phyloP scores from a whole-genome alignment of 1,140 invertebrate species.

The Drosophila orosa region DNA sequence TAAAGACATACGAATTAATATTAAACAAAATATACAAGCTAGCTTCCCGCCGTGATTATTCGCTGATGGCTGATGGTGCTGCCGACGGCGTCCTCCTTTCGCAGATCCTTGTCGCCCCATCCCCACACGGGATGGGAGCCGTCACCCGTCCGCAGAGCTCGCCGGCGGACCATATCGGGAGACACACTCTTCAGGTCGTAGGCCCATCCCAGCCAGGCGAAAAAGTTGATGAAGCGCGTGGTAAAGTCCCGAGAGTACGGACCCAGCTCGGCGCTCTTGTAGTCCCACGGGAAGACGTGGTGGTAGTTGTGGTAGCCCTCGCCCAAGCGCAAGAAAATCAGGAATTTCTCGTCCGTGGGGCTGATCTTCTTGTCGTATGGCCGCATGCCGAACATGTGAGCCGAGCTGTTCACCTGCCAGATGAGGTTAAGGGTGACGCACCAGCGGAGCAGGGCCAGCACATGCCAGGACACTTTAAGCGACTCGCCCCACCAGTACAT shows the following conservation, averaged over 20 bases:
- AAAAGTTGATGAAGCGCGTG: constrained; percentile 93
- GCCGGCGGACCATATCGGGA: constrained; percentile 87
- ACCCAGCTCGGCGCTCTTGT: constrained; percentile 93
- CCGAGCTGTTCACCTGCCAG: constrained; percentile 97
- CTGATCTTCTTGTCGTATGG: constrained; percentile 96
- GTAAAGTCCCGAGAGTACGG: constrained; percentile 92
- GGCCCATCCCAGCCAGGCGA: constrained; percentile 92
- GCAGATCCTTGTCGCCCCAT: constrained; percentile 92
- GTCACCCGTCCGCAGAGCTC: constrained; percentile 91
- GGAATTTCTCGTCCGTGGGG: constrained; percentile 88
- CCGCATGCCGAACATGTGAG: constrained; percentile 94
- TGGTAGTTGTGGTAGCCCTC: constrained; percentile 98
- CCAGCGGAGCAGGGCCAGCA: constrained; percentile 93
- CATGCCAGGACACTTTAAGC: constrained; percentile 91
- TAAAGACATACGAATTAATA: too few relatives aligned
- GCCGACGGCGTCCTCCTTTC: constrained; percentile 87
- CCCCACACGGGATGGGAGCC: constrained; percentile 91
- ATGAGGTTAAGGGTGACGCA: constrained; percentile 94
- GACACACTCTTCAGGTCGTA: constrained; percentile 94
- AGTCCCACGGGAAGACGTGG: constrained; percentile 97
- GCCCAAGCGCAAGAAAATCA: constrained; percentile 88
- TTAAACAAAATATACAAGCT: too few relatives aligned
- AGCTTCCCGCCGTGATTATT: constrained; percentile 22
- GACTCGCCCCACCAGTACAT: constrained; percentile 94
- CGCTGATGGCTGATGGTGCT: constrained; percentile 87